Base-by-base conservation (phyloP, 35 echinoderm and acorn worm species). In the Holothuria glaberrima region DNA sequence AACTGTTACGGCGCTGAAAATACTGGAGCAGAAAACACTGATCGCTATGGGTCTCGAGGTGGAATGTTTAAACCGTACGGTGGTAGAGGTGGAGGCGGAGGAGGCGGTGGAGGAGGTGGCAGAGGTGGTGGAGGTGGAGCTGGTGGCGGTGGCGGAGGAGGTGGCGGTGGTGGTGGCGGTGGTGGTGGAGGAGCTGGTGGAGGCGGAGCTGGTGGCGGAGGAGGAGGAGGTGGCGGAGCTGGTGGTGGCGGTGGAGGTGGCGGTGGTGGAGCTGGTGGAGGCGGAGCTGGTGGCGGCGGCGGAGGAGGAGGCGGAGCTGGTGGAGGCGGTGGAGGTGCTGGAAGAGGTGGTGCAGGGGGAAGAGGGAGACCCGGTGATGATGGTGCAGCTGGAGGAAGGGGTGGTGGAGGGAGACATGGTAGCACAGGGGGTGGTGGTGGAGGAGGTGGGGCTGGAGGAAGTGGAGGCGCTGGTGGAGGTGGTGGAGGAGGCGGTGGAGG, bases 371-470 rank as follows among this genome's bases (percentile, higher is more conserved):
- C 9, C 17, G 78, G 12, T 21, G 46, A 2, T 36, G 78, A 56
- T 36, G 78, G 17, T 17, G 27, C 9, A 14, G 18, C 17, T n/a
- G 78, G 25, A 28, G 78, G 25, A 28, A 48, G 17, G 46, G 78
- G 52, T 35, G 75, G 25, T 13, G 77, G 21, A 48, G 77, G 22
- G 46, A 46, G 38, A 21, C 22, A 9, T 21, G 36, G 33, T 27
- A 38, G 54, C 5, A 48, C 36, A 35, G 77, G 77, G 0, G 78
- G 78, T 7, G 78, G 46, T 17, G 78, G 78, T 35, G 78, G 78
- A 0, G 29, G 78, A 4, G 78, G 78, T 17, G 44, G 77, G 21
- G 45, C 38, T 4, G 78, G 45, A 4, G 52, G 78, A n/a, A n/a
- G n/a, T n/a, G n/a, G n/a, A 5, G 52, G 5, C 0, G 78, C 38